Base-by-base conservation (phyloP, 2,113 vertebrate genomes). In the Cyphomyrus plagiostoma region DNA sequence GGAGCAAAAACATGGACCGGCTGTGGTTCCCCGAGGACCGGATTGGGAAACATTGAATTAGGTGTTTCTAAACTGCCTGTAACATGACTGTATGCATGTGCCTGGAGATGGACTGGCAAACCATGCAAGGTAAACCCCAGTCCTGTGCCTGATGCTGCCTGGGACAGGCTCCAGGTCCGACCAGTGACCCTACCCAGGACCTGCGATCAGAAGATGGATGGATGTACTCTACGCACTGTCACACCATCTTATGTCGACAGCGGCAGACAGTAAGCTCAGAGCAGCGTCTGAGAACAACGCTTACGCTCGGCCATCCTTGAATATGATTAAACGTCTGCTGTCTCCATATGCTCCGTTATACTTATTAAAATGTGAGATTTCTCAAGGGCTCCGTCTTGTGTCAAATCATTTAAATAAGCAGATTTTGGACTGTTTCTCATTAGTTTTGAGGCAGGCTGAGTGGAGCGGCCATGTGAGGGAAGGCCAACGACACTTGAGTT, bases 331-430 rank as follows among this genome's bases (percentile, higher is more conserved):
- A 77, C 58, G 23, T n/a, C 62, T 88, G 88, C 58, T 77, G 62
- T 9, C 3, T 88, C 39, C 46, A 13, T 74, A 46, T 84, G 82
- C 19, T 66, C 62, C 1, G n/a, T 13, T 42, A 58, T 87, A 23
- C 86, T 88, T 88, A 88, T 48, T 74, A 46, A 74, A 74, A 88
- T 74, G 66, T 45, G 46, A 15, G 45, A 30, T 49, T 74, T 88
- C 62, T 88, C 58, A 88, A 45, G 62, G 88, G 62, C 35, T 48
- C 17, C 62, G 42, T 50, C 35, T 50, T 50, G 88, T 19, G 35
- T 19, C 62, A 30, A 74, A 21, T 88, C 21, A 70, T 46, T 70
- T 49, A 46, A 88, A 88, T 74, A 42, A 50, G 23, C 13, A 8
- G 15, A 88, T 26, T 50, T 49, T 42, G 42, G 13, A 23, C 15